A percentile compares a stretch with the other conserved stretches of the same genome.
Evolutionary conservation across 2,113 vertebrate species (phyloP).

Genomic region (Sebastes fasciatus): DNA sequence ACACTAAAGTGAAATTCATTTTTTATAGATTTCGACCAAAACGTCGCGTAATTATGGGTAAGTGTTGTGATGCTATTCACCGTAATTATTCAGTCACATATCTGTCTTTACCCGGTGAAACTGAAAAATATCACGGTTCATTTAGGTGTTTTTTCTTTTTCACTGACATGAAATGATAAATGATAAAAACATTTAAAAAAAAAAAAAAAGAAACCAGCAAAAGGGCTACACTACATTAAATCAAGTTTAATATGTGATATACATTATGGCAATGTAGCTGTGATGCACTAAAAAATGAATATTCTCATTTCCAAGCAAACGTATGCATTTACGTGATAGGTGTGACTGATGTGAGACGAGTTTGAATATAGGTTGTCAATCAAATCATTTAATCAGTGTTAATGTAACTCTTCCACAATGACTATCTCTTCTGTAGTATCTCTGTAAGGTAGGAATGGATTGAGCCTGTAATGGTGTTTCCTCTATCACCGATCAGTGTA

Average conservation of each 20-base stretch:
- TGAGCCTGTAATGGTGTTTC: constrained; percentile 29
- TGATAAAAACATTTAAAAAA: neutral
- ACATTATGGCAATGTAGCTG: constrained; percentile 1
- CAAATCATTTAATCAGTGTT: constrained; percentile 58
- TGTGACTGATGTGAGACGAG: constrained; percentile 68
- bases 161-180: too few relatives aligned
- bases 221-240: neutral
- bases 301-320: neutral
- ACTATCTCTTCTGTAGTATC: constrained; percentile 41
- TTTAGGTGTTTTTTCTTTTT: neutral
- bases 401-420: constrained; percentile 55
- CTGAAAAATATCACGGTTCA: too few relatives aligned
- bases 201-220: neutral
- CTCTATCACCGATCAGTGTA: constrained; percentile 41
- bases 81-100: neutral
- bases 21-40: neutral
- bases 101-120: neutral
- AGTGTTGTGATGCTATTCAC: neutral
- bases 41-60: neutral
- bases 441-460: constrained; percentile 38
- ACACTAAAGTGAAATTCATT: neutral
- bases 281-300: neutral
- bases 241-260: constrained; percentile 5
- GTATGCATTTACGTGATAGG: constrained; percentile 39
- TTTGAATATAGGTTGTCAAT: constrained; percentile 64